Evolutionary conservation across 1,140 invertebrate species (phyloP).

Genomic region (Orchesella cincta): DNA sequence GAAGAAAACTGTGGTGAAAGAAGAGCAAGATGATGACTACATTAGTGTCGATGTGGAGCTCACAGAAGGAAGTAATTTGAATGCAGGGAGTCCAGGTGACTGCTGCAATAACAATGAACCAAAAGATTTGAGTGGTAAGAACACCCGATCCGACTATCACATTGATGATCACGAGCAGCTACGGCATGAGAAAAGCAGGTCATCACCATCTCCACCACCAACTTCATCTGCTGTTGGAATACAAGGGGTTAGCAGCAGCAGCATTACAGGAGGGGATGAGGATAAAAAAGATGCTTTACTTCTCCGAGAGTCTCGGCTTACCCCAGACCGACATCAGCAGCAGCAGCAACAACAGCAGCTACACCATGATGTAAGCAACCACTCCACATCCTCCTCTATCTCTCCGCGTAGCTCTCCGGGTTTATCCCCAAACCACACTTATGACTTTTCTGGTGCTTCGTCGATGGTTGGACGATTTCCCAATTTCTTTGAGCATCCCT

Average conservation of each 20-base stretch:
- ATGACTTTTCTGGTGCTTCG: slow-evolving; percentile 37
- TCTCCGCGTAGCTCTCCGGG: slow-evolving; percentile 44
- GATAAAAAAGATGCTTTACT: slow-evolving; percentile 14
- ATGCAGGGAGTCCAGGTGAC: slow-evolving; percentile 31
- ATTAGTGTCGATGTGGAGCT: slow-evolving; percentile 31
- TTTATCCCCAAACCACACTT: slow-evolving; percentile 35
- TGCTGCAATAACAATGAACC: slow-evolving; percentile 43
- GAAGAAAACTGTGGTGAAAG: slow-evolving; percentile 25
- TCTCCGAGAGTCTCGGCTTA: slow-evolving; percentile 6
- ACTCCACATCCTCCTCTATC: slow-evolving; percentile 14
- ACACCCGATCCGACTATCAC: neutral
- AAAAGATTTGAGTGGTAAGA: slow-evolving; percentile 46
- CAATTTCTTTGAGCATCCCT: slow-evolving; percentile 48
- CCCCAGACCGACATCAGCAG: slow-evolving; percentile 23
- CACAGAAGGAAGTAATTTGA: slow-evolving; percentile 15
- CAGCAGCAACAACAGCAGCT: slow-evolving; percentile 37
- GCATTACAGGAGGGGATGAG: neutral
- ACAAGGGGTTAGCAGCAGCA: neutral
- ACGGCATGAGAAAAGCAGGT: neutral
- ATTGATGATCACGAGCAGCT: neutral
- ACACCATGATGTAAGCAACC: slow-evolving; percentile 10
- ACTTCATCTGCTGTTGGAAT: neutral
- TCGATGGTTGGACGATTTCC: slow-evolving; percentile 43
- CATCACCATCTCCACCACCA: neutral
- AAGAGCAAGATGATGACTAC: slow-evolving; percentile 41